Percentiles rank a stretch among this genome's conserved stretches.
phyloP scores from a whole-genome alignment of 2,797 vertebrate genomes.

The Anolis apletophallus region DNA sequence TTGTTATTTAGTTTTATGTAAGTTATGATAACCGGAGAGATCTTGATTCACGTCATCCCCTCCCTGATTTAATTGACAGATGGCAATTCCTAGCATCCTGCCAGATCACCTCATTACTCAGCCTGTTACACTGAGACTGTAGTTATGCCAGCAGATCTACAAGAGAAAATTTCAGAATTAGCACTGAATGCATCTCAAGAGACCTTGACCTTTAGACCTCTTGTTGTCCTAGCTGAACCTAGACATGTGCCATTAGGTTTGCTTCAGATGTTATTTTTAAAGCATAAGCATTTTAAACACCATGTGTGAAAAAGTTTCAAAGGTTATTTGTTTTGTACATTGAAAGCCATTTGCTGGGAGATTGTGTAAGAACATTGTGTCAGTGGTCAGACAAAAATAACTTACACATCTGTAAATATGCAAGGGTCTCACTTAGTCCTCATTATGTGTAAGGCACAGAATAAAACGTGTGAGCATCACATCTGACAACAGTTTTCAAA shows the following conservation, averaged over 20 bases:
- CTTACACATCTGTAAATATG: not conserved
- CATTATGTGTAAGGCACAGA: no score
- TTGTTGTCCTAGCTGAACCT: not conserved
- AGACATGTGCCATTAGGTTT: not conserved
- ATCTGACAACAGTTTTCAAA: no score
- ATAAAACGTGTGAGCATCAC: no score
- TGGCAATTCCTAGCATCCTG: slow-evolving; percentile 18
- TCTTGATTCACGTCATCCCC: slow-evolving; percentile 17
- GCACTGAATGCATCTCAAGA: not conserved
- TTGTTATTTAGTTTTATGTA: not conserved
- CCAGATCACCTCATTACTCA: slow-evolving; percentile 13
- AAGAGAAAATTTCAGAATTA: slow-evolving; percentile 10
- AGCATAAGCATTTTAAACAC: not conserved
- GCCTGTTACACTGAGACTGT: slow-evolving; percentile 31
- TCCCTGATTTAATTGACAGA: slow-evolving; percentile 10
- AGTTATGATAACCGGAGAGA: not conserved
- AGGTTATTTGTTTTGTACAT: not conserved
- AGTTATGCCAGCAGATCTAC: slow-evolving; percentile 2
- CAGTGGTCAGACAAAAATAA: not conserved
- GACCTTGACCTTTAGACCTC: not conserved
- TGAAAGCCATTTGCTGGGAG: not conserved
- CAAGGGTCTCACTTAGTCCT: not conserved
- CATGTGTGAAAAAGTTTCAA: not conserved
- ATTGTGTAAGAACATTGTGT: not conserved
- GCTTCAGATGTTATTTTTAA: not conserved